Base-by-base conservation (phyloP, 2,888 invertebrate species). In the Folsomia manolachei region DNA sequence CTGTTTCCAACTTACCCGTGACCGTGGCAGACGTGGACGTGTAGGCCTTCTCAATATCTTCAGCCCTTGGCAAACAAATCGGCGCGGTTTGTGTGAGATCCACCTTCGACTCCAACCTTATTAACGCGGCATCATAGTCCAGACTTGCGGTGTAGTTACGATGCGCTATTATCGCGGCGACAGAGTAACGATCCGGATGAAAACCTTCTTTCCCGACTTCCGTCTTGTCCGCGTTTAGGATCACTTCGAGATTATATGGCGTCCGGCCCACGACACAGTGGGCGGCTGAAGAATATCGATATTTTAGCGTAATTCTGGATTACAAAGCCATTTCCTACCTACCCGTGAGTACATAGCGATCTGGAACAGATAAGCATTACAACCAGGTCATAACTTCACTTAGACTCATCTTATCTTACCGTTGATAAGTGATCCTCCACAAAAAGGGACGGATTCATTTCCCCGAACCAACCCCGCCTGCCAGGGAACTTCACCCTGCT, bases 401-500 rank as follows among this genome's bases (percentile, higher is more conserved):
- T 56, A 56, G 4, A 56, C 56, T 56, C 4, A 21, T 19, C 18
- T 56, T 64, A 7, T 14, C 24, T 26, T 24, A 67, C 67, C 60
- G 27, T 82, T 82, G 4, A 85, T 81, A 19, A 85, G 72, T 0
- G 83, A 82, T 1, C 84, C 85, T 1, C 85, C 85, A 78, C 85
- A 85, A 63, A 80, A 79, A n/a, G 80, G 80, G 0, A 51, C 25
- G 0, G 21, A 53, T 7, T 74, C 68, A 9, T 76, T 78, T 52
- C 66, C 72, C 19, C 79, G 66, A 9, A 80, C 79, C 2, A 81
- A 60, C 1, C 78, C 79, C 14, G 77, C 77, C 71, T 76, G 75
- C 80, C 80, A 81, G 0, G 76, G 78, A 56, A 77, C 76, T 63
- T 75, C 74, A 1, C 74, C 73, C 19, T 77, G 70, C 18, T 26